Base-by-base conservation (phyloP, 1,140 invertebrate genomes). In the Anastrepha ludens region DNA sequence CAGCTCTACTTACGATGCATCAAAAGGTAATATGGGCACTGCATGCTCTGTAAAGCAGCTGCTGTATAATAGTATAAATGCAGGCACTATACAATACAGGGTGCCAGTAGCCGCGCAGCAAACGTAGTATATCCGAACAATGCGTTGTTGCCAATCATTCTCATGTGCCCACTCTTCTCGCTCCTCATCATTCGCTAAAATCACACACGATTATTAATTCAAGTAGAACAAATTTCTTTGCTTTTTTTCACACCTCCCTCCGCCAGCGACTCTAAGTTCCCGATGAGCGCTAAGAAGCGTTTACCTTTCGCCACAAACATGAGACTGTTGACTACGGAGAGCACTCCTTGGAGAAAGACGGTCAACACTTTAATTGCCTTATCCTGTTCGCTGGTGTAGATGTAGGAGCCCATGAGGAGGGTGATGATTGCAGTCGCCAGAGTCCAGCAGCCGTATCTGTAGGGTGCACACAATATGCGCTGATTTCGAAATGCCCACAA, bases 371-470 rank as follows among this genome's bases (percentile, higher is more conserved):
- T 13, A 11, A 74, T 47, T 5, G 67, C 67, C 67, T 74, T 13
- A 74, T 74, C 67, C 67, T 74, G 67, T 17, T 74, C 67, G 2
- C 41, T 74, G 39, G 41, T 44, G 67, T 74, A 74, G n/a, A 74
- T 74, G 15, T 44, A 74, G 67, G 5, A 44, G 2, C 67, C 67
- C 67, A 74, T 74, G 0, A 74, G 41, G 15, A 74, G 3, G 1
- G 41, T 74, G 17, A 74, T 74, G n/a, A 44, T 74, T 47, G 67
- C 67, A 1, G 67, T 74, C 3, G 67, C 67, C 41, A 74, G 0
- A 3, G 39, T 74, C 67, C 67, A 74, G 41, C 13, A 15, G 8
- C 11, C 11, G 41, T 74, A 74, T 44, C 67, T 74, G 2, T 41
- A 74, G 67, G 67, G 67, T 47, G 67, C 44, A n/a, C 44, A 17